Percentiles rank a stretch among this genome's conserved stretches.
Evolutionary conservation across 2,888 invertebrate genomes (phyloP).

Genomic region (Frankliniella intonsa): DNA sequence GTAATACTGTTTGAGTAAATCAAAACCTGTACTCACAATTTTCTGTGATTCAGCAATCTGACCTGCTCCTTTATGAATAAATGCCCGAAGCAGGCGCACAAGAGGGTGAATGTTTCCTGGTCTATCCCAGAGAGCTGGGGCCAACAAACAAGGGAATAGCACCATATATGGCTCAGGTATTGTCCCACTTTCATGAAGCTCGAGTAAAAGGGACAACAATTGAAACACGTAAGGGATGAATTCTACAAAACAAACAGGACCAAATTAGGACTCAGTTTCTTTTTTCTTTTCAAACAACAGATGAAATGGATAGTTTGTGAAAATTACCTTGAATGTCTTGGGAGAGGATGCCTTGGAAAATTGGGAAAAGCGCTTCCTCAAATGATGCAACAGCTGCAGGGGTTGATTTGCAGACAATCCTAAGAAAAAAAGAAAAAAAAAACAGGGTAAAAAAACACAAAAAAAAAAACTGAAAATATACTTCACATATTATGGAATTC

Average conservation of each 20-base stretch:
- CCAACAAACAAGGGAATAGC: conserved; percentile 82
- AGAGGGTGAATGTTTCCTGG: conserved; percentile 90
- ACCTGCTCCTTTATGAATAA: conserved; percentile 65
- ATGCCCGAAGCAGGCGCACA: conserved; percentile 85
- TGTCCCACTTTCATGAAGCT: conserved; percentile 58
- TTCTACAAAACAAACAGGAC: conserved; percentile 55
- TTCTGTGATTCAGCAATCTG: conserved; percentile 57
- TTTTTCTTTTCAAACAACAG: too few relatives aligned
- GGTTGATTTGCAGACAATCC: conserved; percentile 80
- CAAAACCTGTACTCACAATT: conserved; percentile 60
- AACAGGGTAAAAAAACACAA: conserved; percentile 30
- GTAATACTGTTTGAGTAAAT: neutral
- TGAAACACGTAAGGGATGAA: conserved; percentile 99
- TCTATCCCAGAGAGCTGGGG: conserved; percentile 89
- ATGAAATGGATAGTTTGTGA: conserved; percentile 10
- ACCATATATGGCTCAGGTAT: conserved; percentile 82
- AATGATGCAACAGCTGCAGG: conserved; percentile 76
- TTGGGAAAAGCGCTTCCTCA: conserved; percentile 88
- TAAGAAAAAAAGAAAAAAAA: conserved; percentile 42
- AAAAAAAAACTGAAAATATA: conserved; percentile 28
- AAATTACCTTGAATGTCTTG: conserved; percentile 81
- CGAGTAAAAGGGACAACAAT: conserved; percentile 86
- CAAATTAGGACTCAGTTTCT: too few relatives aligned
- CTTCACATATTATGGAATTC: neutral
- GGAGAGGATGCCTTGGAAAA: conserved; percentile 90